Evolutionary conservation across 2,797 vertebrate species (phyloP), one percentile per base, ranked within the genome.

Genomic region (Poecile montanus): DNA sequence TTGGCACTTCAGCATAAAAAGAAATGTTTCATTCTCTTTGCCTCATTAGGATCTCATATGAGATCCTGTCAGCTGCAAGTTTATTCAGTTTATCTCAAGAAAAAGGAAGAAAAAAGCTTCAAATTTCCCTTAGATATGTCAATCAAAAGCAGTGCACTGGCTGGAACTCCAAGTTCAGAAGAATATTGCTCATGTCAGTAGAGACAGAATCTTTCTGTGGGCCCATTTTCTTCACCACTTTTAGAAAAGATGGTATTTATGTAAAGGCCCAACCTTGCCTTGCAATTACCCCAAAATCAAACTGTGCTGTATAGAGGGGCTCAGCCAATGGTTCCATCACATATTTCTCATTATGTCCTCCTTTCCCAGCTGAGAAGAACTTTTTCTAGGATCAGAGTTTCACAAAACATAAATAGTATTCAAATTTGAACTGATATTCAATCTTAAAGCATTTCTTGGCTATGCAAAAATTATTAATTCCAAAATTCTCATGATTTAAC

Each of bases 31-130:
- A 25, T 72, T 89, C 53, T 89, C 82, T 91, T 77, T 78, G 88
- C 58, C 44, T 94, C 68, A 60, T 95, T 93, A 93, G 62, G 56
- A 87, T 88, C 75, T 91, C 75, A 54, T 18, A 65, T 17, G 61
- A 96, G 62, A 62, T 88, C 91, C 68, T 77, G 54, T 80, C 57
- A 92, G 65, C 47, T 83, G 70, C 68, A 77, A 94, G 85, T 92
- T 85, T 85, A 47, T 68, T 85, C 66, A 38, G 78, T 74, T 95
- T 89, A 75, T 68, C 44, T 85, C 61, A 62, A 89, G 74, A 78
- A 91, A 79, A 87, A 65, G 13, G 10, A 66, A 53, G 51, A 92
- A 81, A 78, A 95, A 91, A 85, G 38, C 75, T 89, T 58, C 68
- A 89, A 14, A 22, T 77, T 74, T 74, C 53, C 61, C 45, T 94